phyloP scores from a whole-genome alignment of 2,888 invertebrate species.

The Ephialtes manifestator region DNA sequence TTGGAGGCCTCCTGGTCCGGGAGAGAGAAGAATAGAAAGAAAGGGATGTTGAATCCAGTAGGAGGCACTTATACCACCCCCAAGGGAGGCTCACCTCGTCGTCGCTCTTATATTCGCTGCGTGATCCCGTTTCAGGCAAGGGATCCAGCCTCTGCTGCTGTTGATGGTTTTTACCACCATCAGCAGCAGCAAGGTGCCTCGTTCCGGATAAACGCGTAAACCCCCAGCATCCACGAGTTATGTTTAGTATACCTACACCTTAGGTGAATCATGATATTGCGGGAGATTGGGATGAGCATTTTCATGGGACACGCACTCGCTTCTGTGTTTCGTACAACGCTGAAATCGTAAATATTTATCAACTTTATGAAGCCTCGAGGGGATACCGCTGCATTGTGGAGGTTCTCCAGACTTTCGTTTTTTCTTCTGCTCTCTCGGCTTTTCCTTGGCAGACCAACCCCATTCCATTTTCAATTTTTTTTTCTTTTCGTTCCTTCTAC shows the following conservation, averaged over 20 bases:
- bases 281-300: slow-evolving; percentile 42
- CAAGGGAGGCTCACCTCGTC: slow-evolving; percentile 48
- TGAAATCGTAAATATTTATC: slow-evolving; percentile 81
- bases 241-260: slow-evolving; percentile 27
- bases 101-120: slow-evolving; percentile 53
- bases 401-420: slow-evolving; percentile 41
- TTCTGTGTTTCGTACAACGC: slow-evolving; percentile 58
- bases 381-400: slow-evolving; percentile 57
- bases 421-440: slow-evolving; percentile 31
- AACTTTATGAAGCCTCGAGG: slow-evolving; percentile 77
- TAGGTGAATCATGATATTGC: slow-evolving; percentile 43
- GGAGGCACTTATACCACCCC: slow-evolving; percentile 47
- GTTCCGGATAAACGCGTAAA: slow-evolving; percentile 43
- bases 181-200: slow-evolving; percentile 20
- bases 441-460: slow-evolving; percentile 21
- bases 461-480: background rate
- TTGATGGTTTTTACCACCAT: slow-evolving; percentile 51
- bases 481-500: slow-evolving; percentile 36
- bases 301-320: slow-evolving; percentile 55
- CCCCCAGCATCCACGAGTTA: slow-evolving; percentile 36
- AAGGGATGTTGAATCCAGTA: slow-evolving; percentile 46
- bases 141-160: slow-evolving; percentile 31
- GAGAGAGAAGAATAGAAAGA: background rate
- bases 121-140: slow-evolving; percentile 41
- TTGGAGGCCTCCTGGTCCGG: background rate